Percentiles rank a stretch among this genome's conserved stretches.
phyloP scores from a whole-genome alignment of 2,113 vertebrate species.

The Trichomycterus rosablanca region DNA sequence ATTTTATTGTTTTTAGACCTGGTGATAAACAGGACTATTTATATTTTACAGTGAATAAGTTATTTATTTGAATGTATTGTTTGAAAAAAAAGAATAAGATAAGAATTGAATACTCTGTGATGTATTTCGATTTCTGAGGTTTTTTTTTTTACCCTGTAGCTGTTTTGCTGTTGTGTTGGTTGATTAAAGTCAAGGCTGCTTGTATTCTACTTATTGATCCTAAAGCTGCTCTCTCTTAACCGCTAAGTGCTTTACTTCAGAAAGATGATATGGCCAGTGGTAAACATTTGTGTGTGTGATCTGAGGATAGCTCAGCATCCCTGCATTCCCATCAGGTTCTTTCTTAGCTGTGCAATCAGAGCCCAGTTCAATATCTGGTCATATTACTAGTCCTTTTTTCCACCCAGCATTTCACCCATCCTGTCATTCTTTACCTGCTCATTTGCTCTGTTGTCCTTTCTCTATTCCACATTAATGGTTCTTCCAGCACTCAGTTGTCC shows the following conservation, averaged over 20 bases:
- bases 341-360: not conserved
- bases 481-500: too few relatives aligned
- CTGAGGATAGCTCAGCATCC: not conserved
- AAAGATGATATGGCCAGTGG: slow-evolving; percentile 8
- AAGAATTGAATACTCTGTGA: too few relatives aligned
- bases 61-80: too few relatives aligned
- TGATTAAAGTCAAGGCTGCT: not conserved
- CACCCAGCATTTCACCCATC: not conserved
- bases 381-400: not conserved
- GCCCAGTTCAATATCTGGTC: not conserved
- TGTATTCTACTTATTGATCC: slow-evolving; percentile 29
- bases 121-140: not conserved
- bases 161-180: not conserved
- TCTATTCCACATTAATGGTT: slow-evolving; percentile 41
- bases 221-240: not conserved
- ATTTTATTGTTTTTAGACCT: too few relatives aligned
- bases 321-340: not conserved
- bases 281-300: not conserved
- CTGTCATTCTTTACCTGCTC: not conserved
- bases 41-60: too few relatives aligned
- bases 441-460: slow-evolving; percentile 1
- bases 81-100: too few relatives aligned
- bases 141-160: not conserved
- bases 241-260: slow-evolving; percentile 10
- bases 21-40: too few relatives aligned